Conservation (phyloP, 2,888 invertebrate species). For the Chaetoderma sp. region DNA sequence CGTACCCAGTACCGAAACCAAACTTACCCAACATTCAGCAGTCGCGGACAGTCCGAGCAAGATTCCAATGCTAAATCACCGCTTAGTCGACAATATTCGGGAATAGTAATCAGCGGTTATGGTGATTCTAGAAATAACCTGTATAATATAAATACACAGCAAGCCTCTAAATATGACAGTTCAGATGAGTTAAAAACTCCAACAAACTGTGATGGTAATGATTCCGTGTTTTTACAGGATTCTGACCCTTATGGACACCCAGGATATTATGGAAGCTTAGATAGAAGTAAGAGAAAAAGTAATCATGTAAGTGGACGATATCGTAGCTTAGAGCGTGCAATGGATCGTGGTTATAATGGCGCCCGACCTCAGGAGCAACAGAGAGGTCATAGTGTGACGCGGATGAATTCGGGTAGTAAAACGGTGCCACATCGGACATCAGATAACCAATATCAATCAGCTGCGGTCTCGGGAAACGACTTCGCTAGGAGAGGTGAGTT, state of each 20-base stretch:
- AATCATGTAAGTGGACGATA: slow-evolving; percentile 38
- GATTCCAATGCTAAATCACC: slow-evolving; percentile 41
- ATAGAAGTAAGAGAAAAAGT: slow-evolving; percentile 43
- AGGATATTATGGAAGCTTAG: slow-evolving; percentile 57
- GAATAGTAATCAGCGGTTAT: slow-evolving; percentile 18
- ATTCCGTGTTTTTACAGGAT: too few species aligned
- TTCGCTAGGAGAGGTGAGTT: too few species aligned
- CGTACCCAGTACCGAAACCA: slow-evolving; percentile 67
- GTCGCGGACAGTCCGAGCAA: slow-evolving; percentile 56
- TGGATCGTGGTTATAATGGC: too few species aligned
- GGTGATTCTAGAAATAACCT: slow-evolving; percentile 59
- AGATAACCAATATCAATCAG: too few species aligned
- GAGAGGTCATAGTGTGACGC: neutral
- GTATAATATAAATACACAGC: slow-evolving; percentile 69
- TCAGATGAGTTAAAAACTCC: slow-evolving; percentile 58
- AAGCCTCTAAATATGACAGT: slow-evolving; percentile 65
- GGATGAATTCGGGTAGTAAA: slow-evolving; percentile 4
- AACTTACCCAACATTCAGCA: slow-evolving; percentile 66
- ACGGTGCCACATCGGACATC: neutral
- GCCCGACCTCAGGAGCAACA: slow-evolving; percentile 14
- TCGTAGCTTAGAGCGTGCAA: too few species aligned
- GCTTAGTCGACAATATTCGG: neutral
- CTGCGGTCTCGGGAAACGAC: too few species aligned
- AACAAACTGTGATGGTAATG: slow-evolving; percentile 38
- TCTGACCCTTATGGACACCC: too few species aligned